A percentile compares a stretch with the other conserved stretches of the same genome.
These are phyloP conservation scores for Babyrousa celebensis DNA, from an alignment of 2,797 vertebrate species.

Conservation along the genomic window DNA sequence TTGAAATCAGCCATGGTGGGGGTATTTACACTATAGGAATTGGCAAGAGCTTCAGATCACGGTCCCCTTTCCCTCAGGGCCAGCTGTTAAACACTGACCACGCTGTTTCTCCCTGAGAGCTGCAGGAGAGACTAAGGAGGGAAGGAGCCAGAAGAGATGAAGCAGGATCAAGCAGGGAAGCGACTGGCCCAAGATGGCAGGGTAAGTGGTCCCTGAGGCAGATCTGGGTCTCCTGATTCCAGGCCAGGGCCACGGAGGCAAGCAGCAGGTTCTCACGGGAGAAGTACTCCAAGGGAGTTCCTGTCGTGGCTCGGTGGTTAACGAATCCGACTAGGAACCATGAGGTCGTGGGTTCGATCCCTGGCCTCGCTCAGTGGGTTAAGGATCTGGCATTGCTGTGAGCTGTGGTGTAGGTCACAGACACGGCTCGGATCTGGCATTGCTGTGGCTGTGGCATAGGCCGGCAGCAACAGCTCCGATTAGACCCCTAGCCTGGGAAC, in stretches of 20 bases:
- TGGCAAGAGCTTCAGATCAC: not conserved
- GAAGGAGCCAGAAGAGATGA: not conserved
- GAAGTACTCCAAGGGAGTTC: not conserved
- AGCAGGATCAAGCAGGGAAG: not conserved
- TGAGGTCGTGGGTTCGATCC: too few species aligned
- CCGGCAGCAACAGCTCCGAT: too few species aligned
- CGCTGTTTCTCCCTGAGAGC: not conserved
- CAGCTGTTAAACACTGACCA: not conserved
- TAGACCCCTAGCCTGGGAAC: too few species aligned
- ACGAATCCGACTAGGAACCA: too few species aligned
- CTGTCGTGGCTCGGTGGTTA: too few species aligned
- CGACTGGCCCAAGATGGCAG: not conserved
- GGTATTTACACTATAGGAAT: not conserved
- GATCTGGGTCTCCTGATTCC: not conserved
- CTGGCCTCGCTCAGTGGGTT: too few species aligned
- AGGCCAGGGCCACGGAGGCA: not conserved
- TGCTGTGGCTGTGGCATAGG: too few species aligned
- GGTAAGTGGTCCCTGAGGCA: not conserved
- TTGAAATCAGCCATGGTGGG: not conserved
- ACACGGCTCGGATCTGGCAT: too few species aligned
- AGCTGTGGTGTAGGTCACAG: too few species aligned
- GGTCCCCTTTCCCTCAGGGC: not conserved
- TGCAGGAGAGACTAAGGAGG: not conserved
- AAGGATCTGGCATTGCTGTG: too few species aligned
- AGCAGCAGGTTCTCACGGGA: not conserved